A percentile compares a stretch with the other conserved stretches of the same genome.
Conservation (phyloP, 2,797 vertebrate species). For the Labeo calbasu region DNA sequence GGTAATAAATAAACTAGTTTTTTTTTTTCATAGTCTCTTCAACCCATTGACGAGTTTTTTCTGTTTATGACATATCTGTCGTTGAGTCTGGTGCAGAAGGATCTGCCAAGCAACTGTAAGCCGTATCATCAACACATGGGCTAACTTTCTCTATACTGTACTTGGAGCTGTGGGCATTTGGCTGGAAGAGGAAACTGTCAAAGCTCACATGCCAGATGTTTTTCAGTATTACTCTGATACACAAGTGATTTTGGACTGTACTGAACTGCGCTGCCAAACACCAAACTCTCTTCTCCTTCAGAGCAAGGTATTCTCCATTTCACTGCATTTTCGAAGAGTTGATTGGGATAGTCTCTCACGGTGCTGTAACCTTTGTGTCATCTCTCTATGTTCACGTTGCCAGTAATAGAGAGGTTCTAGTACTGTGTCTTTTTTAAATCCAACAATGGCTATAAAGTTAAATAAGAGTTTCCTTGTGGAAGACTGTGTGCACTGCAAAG, state of each 20-base stretch:
- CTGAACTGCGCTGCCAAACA: conserved; percentile 26
- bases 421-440: not conserved
- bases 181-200: not conserved
- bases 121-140: conserved; percentile 21
- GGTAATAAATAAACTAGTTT: not conserved
- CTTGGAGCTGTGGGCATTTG: conserved; percentile 12
- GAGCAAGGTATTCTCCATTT: not conserved
- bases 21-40: not conserved
- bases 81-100: conserved; percentile 5
- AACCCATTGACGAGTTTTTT: not conserved
- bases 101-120: conserved; percentile 15
- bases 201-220: conserved; percentile 28
- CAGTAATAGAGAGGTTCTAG: not conserved
- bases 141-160: conserved; percentile 27
- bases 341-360: not conserved
- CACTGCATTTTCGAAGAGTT: not conserved
- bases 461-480: not conserved
- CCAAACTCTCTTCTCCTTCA: conserved; percentile 25
- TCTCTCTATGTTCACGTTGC: not conserved
- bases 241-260: conserved; percentile 15
- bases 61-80: not conserved
- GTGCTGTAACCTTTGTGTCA: not conserved
- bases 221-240: not conserved
- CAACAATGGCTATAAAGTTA: not conserved
- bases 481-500: not conserved